Conservation (phyloP, 2,113 vertebrate genomes). For the Sialia sialis region DNA sequence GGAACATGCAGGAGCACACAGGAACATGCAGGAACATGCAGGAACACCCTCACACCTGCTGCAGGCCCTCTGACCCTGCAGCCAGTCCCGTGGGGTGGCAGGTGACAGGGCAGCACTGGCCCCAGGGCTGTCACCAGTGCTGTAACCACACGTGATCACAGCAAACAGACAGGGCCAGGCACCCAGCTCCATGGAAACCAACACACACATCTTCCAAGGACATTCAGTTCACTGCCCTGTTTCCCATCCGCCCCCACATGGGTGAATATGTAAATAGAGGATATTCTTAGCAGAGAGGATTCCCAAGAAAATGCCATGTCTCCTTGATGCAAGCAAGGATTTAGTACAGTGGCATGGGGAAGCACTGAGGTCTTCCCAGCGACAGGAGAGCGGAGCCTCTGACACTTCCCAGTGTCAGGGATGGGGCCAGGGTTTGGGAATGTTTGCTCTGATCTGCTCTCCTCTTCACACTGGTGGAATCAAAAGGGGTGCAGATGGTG, state of each 20-base stretch:
- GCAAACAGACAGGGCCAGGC: not conserved
- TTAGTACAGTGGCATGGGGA: not conserved
- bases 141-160: not conserved
- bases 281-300: slow-evolving; percentile 65
- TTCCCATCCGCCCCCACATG: not conserved
- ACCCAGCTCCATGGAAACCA: slow-evolving; percentile 8
- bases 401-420: not conserved
- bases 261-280: slow-evolving; percentile 40
- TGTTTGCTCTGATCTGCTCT: not conserved
- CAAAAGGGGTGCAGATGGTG: not conserved
- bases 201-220: slow-evolving; percentile 43
- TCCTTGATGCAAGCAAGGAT: slow-evolving; percentile 34
- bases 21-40: too few relatives aligned
- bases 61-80: not conserved
- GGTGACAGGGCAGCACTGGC: not conserved
- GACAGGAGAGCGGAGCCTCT: not conserved
- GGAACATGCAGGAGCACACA: too few relatives aligned
- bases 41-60: too few relatives aligned
- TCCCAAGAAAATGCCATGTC: slow-evolving; percentile 57
- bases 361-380: not conserved
- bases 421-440: not conserved
- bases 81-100: fast-evolving
- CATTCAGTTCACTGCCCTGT: slow-evolving; percentile 54
- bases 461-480: not conserved
- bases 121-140: not conserved